Percentiles rank a stretch among this genome's conserved stretches.
phyloP scores from a whole-genome alignment of 2,797 vertebrate species.

The Muscicapa comitata region DNA sequence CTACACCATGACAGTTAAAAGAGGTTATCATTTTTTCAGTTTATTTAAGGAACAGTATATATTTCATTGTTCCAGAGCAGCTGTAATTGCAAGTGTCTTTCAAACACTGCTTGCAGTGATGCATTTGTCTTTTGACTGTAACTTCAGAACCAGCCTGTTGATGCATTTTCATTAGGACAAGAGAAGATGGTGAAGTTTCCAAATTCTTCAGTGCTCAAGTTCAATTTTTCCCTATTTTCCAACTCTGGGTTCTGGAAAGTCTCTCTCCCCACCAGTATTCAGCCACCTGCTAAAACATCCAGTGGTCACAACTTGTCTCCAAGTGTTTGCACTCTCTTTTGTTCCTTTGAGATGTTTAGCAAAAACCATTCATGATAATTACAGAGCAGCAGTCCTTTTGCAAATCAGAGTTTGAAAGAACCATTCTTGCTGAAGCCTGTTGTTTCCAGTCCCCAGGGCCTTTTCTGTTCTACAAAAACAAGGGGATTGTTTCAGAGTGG shows the following conservation, averaged over 20 bases:
- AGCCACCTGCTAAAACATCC: background rate
- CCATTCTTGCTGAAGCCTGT: background rate
- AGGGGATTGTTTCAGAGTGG: background rate
- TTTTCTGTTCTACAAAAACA: background rate
- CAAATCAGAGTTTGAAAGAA: conserved; percentile 17
- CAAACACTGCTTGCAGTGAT: conserved; percentile 23
- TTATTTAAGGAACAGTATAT: conserved; percentile 71
- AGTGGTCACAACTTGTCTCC: background rate
- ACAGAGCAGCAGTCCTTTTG: background rate
- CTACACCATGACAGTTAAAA: conserved; percentile 58
- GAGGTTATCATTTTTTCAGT: conserved; percentile 62
- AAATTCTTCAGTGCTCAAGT: background rate
- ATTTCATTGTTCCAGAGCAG: conserved; percentile 65
- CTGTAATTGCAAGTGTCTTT: conserved; percentile 55
- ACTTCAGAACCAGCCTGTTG: conserved; percentile 25
- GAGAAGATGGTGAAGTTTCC: background rate
- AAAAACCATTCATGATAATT: background rate
- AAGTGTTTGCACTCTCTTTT: background rate
- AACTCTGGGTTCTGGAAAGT: background rate
- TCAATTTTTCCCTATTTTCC: background rate
- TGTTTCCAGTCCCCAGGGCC: background rate
- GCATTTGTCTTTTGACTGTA: conserved; percentile 5
- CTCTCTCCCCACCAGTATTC: background rate
- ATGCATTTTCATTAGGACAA: conserved; percentile 4
- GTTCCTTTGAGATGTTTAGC: background rate